Evolutionary conservation across 2,797 vertebrate genomes (phyloP), one percentile per base, ranked within the genome.

Genomic region (Onychomys leucogaster): DNA sequence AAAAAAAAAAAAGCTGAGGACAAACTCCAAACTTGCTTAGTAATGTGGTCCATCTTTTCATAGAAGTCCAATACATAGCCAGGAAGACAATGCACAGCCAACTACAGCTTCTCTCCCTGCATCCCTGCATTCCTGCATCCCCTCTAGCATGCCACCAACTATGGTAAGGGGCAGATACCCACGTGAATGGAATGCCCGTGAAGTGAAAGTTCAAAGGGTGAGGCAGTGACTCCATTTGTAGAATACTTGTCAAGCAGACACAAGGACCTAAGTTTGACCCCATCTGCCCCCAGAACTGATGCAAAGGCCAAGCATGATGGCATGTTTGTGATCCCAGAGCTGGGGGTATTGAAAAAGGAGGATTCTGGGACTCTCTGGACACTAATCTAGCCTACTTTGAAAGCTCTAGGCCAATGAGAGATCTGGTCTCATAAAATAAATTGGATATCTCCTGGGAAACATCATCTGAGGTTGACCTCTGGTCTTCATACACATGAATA

Each of bases 1-100:
- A 52, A 94, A 85, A 95, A 81, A 97, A 41, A 52, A 89, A 94
- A 91, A 13, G 49, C 4, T 52, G 67, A 43, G 43, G 84, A 81
- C 34, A 59, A 82, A 71, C n/a, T 80, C 77, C 71, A 92, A n/a
- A 41, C 32, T 37, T 34, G 37, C 16, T 89, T 84, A 67, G 61
- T 27, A 77, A 89, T 46, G 34, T 43, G 9, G 34, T 52, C 52
- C 46, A 21, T n/a, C 46, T 84, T 82, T 46, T 41, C 29, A 5
- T 19, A 65, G 55, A 55, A 9, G n/a, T 34, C 34, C 41, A 34
- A 0, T 2, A 52, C 32, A 43, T 19, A 75, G 19, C 78, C 55
- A 87, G 23, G 6, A 73, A 43, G 29, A 69, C 14, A 43, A 55
- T n/a, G 23, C 27, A 43, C 37, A 1, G 3, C 1, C 57, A n/a